Conservation (phyloP, 2,797 vertebrate genomes). For the Danio aesculapii region DNA sequence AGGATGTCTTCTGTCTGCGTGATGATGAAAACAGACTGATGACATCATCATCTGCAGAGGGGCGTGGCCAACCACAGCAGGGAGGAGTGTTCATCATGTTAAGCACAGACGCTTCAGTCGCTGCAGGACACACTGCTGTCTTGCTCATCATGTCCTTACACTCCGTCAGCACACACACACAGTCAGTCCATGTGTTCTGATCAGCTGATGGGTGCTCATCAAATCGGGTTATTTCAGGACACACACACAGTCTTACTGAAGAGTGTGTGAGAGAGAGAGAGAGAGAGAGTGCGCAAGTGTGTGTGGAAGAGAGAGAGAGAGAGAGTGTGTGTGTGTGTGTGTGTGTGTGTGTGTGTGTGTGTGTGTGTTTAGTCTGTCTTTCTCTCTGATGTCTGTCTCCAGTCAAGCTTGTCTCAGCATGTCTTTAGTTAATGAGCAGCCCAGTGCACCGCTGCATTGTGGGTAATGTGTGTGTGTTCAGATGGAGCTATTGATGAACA, state of each 20-base stretch:
- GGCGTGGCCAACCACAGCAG: background rate
- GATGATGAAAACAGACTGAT: background rate
- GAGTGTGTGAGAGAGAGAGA: background rate
- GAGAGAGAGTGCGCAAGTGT: background rate
- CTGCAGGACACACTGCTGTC: too few relatives aligned
- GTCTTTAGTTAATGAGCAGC: slow-evolving; percentile 13
- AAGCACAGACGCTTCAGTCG: background rate
- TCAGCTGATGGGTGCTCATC: background rate
- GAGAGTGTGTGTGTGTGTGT: slow-evolving; percentile 27
- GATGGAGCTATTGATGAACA: slow-evolving; percentile 10
- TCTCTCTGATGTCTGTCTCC: background rate
- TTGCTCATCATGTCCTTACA: too few relatives aligned
- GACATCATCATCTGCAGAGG: background rate
- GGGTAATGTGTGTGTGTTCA: slow-evolving; percentile 8
- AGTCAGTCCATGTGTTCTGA: background rate
- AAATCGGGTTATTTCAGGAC: background rate
- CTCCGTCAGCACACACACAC: too few relatives aligned
- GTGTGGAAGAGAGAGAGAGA: background rate
- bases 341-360: background rate
- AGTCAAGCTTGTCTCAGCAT: background rate
- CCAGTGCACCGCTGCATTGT: slow-evolving; percentile 1
- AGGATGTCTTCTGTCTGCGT: background rate
- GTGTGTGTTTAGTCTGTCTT: background rate
- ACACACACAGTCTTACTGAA: background rate
- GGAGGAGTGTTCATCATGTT: background rate